Percentiles rank a stretch among this genome's conserved stretches.
These are phyloP conservation scores for Nesogale talazaci DNA, from an alignment of 2,113 vertebrate species.

Conservation along the genomic window DNA sequence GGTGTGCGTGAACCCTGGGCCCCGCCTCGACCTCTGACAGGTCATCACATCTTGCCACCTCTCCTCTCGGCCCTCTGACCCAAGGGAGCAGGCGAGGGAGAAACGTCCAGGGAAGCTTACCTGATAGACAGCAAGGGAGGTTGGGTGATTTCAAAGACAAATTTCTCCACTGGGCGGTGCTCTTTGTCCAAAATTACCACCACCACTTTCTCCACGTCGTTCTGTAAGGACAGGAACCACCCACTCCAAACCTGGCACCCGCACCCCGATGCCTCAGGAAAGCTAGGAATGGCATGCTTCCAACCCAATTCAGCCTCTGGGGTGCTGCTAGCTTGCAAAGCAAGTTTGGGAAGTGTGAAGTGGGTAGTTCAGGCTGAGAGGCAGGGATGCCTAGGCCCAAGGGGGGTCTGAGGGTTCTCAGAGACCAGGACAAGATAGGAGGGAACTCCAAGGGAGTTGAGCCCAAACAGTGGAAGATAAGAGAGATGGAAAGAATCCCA, in stretches of 20 bases:
- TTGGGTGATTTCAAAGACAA: conserved; percentile 98
- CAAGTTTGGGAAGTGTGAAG: neutral
- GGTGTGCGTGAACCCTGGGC: neutral
- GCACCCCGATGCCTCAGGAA: neutral
- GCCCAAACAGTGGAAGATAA: neutral
- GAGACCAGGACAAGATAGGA: neutral
- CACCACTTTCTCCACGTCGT: conserved; percentile 98
- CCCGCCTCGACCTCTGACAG: neutral
- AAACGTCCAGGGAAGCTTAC: conserved; percentile 79
- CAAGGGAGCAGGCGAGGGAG: neutral
- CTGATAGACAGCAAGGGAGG: conserved; percentile 96
- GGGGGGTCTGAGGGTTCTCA: neutral
- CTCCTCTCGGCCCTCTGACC: neutral
- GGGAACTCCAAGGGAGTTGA: neutral
- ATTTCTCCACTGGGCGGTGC: conserved; percentile 98
- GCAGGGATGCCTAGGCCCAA: neutral
- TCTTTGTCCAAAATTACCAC: conserved; percentile 99
- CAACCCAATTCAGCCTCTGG: neutral
- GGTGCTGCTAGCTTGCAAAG: too few species aligned
- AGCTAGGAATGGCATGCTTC: neutral
- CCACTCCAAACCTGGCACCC: neutral
- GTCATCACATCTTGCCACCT: neutral
- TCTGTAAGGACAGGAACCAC: conserved; percentile 85
- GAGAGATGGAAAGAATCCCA: neutral
- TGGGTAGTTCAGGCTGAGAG: neutral